These are phyloP conservation scores for Rhineura floridana DNA, from an alignment of 2,113 vertebrate species.

Conservation along the genomic window DNA sequence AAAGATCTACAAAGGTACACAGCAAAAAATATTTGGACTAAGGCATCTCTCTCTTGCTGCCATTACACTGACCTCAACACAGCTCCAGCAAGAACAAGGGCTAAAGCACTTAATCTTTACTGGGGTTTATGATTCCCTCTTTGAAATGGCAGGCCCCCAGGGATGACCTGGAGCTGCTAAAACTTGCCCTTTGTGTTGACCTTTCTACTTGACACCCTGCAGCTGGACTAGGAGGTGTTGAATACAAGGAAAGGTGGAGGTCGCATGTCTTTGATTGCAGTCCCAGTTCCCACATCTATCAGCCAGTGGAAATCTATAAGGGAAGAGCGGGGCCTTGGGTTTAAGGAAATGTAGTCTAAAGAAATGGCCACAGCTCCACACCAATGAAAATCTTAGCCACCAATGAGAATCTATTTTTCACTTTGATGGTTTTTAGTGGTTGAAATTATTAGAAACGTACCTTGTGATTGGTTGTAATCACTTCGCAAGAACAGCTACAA, in stretches of 20 bases:
- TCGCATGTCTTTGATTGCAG: background rate
- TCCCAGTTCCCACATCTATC: background rate
- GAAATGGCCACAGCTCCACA: background rate
- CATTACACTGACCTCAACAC: background rate
- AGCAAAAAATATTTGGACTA: background rate
- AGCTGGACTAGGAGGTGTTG: background rate
- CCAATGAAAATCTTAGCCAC: background rate
- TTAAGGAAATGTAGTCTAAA: background rate
- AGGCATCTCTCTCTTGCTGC: background rate
- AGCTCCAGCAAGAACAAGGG: background rate
- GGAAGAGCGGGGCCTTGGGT: background rate
- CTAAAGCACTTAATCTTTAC: slow-evolving; percentile 18
- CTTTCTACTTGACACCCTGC: background rate
- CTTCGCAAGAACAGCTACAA: too few species aligned
- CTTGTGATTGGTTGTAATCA: background rate
- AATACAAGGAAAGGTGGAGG: background rate
- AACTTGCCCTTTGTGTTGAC: slow-evolving; percentile 1
- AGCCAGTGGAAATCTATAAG: background rate
- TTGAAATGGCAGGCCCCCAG: background rate
- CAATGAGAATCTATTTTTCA: background rate
- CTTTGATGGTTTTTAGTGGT: background rate
- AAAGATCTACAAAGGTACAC: too few species aligned
- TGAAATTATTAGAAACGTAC: background rate
- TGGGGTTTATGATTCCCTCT: background rate
- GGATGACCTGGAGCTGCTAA: background rate